These are phyloP conservation scores for Batillaria attramentaria DNA, from an alignment of 1,140 invertebrate species.

Conservation along the genomic window DNA sequence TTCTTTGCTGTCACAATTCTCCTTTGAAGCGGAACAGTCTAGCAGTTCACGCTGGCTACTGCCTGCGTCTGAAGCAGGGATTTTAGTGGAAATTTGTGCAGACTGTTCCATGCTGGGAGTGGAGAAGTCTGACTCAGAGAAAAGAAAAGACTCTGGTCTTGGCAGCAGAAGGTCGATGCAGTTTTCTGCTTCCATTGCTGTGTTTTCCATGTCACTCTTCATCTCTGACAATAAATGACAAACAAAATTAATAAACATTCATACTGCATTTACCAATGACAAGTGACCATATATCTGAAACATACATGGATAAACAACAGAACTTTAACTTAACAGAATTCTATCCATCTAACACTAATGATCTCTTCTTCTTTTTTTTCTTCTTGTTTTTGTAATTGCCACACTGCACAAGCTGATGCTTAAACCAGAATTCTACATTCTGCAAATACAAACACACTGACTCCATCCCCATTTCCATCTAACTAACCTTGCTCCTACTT, in stretches of 20 bases:
- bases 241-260: too few species aligned
- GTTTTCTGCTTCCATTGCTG: slow-evolving; percentile 68
- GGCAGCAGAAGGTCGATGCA: slow-evolving; percentile 71
- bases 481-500: too few species aligned
- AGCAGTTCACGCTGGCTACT: neutral
- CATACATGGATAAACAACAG: neutral
- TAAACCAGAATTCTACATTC: too few species aligned
- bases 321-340: neutral
- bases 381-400: neutral
- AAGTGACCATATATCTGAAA: too few species aligned
- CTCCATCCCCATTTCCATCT: too few species aligned
- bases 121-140: slow-evolving; percentile 41
- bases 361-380: neutral
- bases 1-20: neutral
- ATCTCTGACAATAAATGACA: slow-evolving; percentile 46
- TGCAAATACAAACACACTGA: too few species aligned
- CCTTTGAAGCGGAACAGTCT: neutral
- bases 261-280: too few species aligned
- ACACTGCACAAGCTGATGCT: too few species aligned
- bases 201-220: slow-evolving; percentile 56
- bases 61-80: neutral
- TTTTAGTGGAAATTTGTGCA: neutral
- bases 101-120: neutral
- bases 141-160: slow-evolving; percentile 63
- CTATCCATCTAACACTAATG: neutral